Base-by-base conservation (phyloP, 2,888 invertebrate species). In the Synanthedon formicaeformis region DNA sequence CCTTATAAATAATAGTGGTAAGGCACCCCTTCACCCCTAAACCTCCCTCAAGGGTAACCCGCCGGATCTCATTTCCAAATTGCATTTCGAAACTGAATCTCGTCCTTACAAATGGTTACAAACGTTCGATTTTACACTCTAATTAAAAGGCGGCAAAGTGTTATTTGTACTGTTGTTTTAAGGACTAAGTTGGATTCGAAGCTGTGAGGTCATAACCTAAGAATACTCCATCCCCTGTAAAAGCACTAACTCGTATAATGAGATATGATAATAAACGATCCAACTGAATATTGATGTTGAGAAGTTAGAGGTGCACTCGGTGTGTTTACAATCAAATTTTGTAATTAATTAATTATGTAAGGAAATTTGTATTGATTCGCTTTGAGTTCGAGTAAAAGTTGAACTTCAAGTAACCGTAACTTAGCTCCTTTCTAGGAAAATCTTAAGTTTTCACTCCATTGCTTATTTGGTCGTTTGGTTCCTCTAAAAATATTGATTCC, bases 161-260 rank as follows among this genome's bases (percentile, higher is more conserved):
- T 50, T 50, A 53, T 61, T 60, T 54, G 41, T 58, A 51, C 56
- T 58, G 67, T 56, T 55, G 56, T 53, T 63, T 51, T 71, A 71
- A 63, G 62, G 61, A 62, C 65, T 63, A 75, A 65, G 69, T 80
- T 79, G 69, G 76, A 76, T 71, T 65, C 62, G 66, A 70, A 69
- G 73, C 71, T 66, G 71, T 70, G 73, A 78, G 82, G 81, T 78
- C 76, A 81, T 78, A 78, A 75, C 75, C 75, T 78, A 82, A 85
- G 74, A 82, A 83, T 73, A 83, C 82, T 75, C 41, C 48, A 50
- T 41, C 56, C 52, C 62, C 76, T 79, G 73, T 77, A 75, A 78
- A 75, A 83, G 83, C 83, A 83, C 86, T 87, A 87, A 87, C 86
- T 87, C 77, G 84, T 81, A 87, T 87, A 87, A 87, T 87, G 87